Evolutionary conservation across 1,140 invertebrate species (phyloP), one percentile per base, ranked within the genome.

Genomic region (Drosophila novamexicana): DNA sequence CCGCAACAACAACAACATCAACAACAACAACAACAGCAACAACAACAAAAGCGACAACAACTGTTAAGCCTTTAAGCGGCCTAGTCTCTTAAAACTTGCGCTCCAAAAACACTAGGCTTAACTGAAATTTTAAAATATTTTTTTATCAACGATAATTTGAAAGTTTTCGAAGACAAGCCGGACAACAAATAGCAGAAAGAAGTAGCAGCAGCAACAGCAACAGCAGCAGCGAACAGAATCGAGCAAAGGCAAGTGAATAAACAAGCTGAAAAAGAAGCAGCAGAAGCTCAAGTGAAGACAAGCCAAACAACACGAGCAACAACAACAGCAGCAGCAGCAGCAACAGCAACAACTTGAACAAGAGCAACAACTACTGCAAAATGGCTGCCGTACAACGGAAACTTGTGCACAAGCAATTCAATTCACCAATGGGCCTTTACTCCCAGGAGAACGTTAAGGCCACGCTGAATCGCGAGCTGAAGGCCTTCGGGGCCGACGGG

Each of bases 371-470:
- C 47, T 54, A 62, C 14, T 40, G 10, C 50, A 45, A 93, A 92
- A 95, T 95, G 94, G 94, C 94, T 81, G 93, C 93, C 75, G 92
- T 93, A 92, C 94, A 94, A 88, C 93, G 94, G 80, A 93, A 93
- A 80, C 92, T 97, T 91, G 95, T 96, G 64, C 96, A 97, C 93
- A 97, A 97, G 93, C 97, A 98, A 93, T 98, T 97, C 93, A 98
- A 98, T 93, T 96, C 96, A 54, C 97, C 97, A 36, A 97, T 98
- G 78, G 96, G 96, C 81, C 93, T 98, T 29, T 98, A 98, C 93
- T 97, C 97, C 14, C 95, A 95, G 76, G 94, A 96, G 92, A 96
- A 96, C 82, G 95, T 98, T 70, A 95, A 96, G 84, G 96, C 97
- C 86, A 96, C 97, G 18, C 94, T 97, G 70, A 94, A 95, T 89